Evolutionary conservation across 1,140 invertebrate species (phyloP).

Genomic region (Platyscapa corneri): DNA sequence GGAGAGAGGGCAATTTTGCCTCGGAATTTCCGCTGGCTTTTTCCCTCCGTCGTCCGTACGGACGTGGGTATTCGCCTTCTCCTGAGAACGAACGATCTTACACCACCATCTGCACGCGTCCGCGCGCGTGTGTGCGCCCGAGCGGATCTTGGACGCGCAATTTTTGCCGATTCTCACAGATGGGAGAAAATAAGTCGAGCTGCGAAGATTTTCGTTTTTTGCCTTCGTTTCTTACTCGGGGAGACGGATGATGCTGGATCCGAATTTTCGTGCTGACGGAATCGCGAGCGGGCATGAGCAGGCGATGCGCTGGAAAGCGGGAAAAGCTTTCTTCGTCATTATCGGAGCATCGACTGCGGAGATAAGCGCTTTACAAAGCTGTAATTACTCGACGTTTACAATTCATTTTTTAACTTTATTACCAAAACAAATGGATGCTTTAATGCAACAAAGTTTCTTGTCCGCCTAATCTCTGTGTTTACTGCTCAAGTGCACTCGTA

Average conservation of each 20-base stretch:
- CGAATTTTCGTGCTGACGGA: not conserved
- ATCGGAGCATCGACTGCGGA: not conserved
- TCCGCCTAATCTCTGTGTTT: not conserved
- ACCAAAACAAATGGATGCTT: not conserved
- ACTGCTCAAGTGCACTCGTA: not conserved
- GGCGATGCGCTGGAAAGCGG: not conserved
- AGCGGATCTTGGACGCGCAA: not conserved
- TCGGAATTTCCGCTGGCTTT: constrained; percentile 47
- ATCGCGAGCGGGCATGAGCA: not conserved
- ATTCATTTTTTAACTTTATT: not conserved
- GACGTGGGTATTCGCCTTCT: not conserved
- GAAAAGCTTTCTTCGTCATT: not conserved
- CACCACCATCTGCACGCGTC: not conserved
- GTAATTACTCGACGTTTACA: not conserved
- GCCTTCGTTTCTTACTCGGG: not conserved
- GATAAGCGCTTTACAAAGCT: not conserved
- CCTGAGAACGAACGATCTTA: constrained; percentile 7
- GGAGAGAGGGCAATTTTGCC: constrained; percentile 43
- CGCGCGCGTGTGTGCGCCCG: no score
- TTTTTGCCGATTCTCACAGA: not conserved
- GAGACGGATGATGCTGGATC: not conserved
- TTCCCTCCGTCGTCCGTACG: constrained; percentile 24
- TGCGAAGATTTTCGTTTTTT: constrained; percentile 1
- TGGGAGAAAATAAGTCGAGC: not conserved
- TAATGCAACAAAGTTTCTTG: not conserved